Evolutionary conservation across 2,113 vertebrate species (phyloP), one percentile per base, ranked within the genome.

Genomic region (Cairina moschata): DNA sequence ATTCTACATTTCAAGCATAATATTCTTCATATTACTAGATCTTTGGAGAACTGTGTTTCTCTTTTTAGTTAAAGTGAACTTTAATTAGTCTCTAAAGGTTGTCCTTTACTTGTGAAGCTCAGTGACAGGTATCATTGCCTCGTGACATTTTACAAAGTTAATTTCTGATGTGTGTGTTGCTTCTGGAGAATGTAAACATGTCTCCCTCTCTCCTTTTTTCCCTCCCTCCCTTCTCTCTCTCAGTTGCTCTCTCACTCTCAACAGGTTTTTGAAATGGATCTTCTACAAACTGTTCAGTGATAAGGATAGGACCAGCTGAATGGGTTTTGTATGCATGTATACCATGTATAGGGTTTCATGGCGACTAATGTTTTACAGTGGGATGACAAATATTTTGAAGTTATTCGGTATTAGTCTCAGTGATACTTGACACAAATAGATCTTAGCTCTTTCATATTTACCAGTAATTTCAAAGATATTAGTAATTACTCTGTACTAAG

Each of bases 1-100:
- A 42, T 72, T 88, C 73, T 76, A 4, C 50, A 62, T 90, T 83
- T 72, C 59, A 79, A 88, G 28, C 26, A n/a, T 48, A 83, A 71
- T 56, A 8, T 59, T 88, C 34, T 85, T 73, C 65, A 5, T 52
- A 13, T 95, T 82, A 75, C n/a, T 72, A 69, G 67, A 26, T 74
- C 48, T 93, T 71, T 36, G 52, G 65, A 69, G 62, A 78, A 5
- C 36, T 25, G 14, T 59, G 23, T 22, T 95, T 72, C 77, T 46
- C 40, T 75, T 82, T 91, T 58, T 62, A 32, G 32, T 28, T 56
- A 13, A 80, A 91, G 31, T 62, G 58, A 91, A 71, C 71, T 94
- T 52, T 29, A 77, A 34, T 84, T 59, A 40, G 17, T 73, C 50
- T 75, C 76, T 60, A 34, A 34, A 62, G 66, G 38, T 22, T 16